phyloP scores from a whole-genome alignment of 2,113 vertebrate species.

The Chauna torquata region DNA sequence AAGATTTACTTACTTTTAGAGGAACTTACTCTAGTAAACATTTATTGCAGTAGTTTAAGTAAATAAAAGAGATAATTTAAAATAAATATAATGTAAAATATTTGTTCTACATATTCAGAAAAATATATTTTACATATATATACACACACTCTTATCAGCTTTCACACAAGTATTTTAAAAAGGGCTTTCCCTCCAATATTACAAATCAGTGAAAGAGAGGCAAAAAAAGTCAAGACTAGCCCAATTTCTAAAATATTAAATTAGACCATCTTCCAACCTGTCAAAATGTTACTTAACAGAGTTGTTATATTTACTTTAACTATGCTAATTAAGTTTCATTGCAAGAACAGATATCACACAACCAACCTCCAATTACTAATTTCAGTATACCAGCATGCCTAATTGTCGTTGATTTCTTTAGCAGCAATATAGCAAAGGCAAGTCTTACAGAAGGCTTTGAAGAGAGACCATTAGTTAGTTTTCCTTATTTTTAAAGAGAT shows the following conservation, averaged over 20 bases:
- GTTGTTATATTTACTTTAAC: background rate
- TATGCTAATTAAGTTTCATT: background rate
- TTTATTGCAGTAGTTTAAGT: background rate
- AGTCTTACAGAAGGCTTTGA: background rate
- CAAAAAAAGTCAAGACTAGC: background rate
- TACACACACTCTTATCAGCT: background rate
- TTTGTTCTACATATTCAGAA: background rate
- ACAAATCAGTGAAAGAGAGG: background rate
- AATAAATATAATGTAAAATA: background rate
- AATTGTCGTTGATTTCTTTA: background rate
- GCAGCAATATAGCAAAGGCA: background rate
- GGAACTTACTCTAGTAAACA: background rate
- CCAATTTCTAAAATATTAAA: background rate
- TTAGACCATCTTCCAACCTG: background rate
- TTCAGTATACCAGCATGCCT: background rate
- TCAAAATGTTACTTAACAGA: background rate
- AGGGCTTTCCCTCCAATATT: background rate
- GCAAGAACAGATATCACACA: background rate
- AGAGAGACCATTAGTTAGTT: background rate
- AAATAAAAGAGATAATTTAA: background rate
- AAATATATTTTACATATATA: background rate
- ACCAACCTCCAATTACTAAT: background rate
- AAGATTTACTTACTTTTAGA: background rate
- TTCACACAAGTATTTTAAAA: background rate
- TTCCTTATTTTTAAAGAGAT: background rate